phyloP scores from a whole-genome alignment of 1,140 invertebrate genomes.

The Drosophila auraria region DNA sequence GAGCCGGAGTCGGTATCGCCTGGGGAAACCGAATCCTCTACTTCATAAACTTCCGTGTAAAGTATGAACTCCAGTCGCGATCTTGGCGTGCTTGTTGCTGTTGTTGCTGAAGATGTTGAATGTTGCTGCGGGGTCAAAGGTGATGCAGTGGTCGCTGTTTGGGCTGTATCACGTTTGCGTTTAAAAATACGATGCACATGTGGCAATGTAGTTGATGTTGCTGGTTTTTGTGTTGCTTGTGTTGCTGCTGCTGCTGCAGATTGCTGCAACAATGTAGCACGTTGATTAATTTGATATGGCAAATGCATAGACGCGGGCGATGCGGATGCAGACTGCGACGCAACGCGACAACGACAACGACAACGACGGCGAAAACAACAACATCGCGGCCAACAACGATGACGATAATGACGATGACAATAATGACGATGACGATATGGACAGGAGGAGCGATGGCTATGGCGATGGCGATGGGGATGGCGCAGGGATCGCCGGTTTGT shows the following conservation, averaged over 20 bases:
- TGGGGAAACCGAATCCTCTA: slow-evolving; percentile 46
- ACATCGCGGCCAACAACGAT: slow-evolving; percentile 14
- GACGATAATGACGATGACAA: slow-evolving; percentile 18
- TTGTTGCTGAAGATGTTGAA: slow-evolving; percentile 26
- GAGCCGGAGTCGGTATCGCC: slow-evolving; percentile 19
- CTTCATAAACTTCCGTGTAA: slow-evolving; percentile 71
- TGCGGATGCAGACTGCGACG: slow-evolving; percentile 57
- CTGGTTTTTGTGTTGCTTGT: slow-evolving; percentile 27
- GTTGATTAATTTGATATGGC: slow-evolving; percentile 84
- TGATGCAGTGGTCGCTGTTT: slow-evolving; percentile 69
- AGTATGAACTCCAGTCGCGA: slow-evolving; percentile 66
- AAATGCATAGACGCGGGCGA: slow-evolving; percentile 75
- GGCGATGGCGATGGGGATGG: slow-evolving; percentile 1
- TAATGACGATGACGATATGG: slow-evolving; percentile 19
- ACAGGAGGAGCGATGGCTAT: slow-evolving; percentile 11
- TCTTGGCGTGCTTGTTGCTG: slow-evolving; percentile 41
- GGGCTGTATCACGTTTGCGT: slow-evolving; percentile 79
- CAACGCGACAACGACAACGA: slow-evolving; percentile 60
- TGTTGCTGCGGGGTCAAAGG: slow-evolving; percentile 67
- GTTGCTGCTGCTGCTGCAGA: slow-evolving; percentile 47
- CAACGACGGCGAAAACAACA: slow-evolving; percentile 13
- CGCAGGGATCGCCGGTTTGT: slow-evolving; percentile 20
- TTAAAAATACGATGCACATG: slow-evolving; percentile 78
- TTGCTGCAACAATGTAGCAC: slow-evolving; percentile 82
- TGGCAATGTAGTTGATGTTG: slow-evolving; percentile 57